phyloP scores from a whole-genome alignment of 2,888 invertebrate species.

The Muschampia plurimacula region DNA sequence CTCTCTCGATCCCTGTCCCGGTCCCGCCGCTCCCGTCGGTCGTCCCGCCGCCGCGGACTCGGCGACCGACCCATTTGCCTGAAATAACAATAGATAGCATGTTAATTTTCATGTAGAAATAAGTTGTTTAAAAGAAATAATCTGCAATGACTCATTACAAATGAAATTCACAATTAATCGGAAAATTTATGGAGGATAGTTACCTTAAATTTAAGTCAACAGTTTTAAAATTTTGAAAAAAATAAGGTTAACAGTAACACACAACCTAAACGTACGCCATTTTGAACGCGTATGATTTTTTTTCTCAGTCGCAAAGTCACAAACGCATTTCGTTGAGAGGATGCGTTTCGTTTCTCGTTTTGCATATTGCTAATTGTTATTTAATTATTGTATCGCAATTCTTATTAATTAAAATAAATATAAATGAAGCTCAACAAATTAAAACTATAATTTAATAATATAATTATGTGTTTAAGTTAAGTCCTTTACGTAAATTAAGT shows the following conservation, averaged over 20 bases:
- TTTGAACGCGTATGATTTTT: conserved; percentile 62
- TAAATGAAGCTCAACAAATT: too few species aligned
- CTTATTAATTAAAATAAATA: too few species aligned
- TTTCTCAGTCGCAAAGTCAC: conserved; percentile 18
- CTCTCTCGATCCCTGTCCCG: conserved; percentile 74
- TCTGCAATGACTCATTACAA: not conserved
- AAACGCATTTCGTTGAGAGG: conserved; percentile 52
- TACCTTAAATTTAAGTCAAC: conserved; percentile 73
- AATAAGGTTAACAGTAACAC: conserved; percentile 69
- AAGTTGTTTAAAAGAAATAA: not conserved
- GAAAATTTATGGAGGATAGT: conserved; percentile 41
- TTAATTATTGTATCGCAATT: too few species aligned
- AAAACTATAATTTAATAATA: too few species aligned
- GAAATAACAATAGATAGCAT: not conserved
- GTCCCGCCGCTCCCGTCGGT: conserved; percentile 53
- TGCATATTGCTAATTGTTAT: too few species aligned
- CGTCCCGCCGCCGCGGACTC: conserved; percentile 78
- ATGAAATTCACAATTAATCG: not conserved
- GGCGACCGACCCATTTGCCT: conserved; percentile 80
- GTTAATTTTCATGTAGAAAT: not conserved
- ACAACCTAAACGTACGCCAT: conserved; percentile 78
- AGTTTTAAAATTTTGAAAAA: conserved; percentile 69
- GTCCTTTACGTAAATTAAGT: too few species aligned
- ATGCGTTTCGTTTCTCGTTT: too few species aligned
- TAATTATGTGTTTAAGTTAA: too few species aligned